Conservation (phyloP, 2,888 invertebrate genomes). For the Hirtodrosophila histrioides region DNA sequence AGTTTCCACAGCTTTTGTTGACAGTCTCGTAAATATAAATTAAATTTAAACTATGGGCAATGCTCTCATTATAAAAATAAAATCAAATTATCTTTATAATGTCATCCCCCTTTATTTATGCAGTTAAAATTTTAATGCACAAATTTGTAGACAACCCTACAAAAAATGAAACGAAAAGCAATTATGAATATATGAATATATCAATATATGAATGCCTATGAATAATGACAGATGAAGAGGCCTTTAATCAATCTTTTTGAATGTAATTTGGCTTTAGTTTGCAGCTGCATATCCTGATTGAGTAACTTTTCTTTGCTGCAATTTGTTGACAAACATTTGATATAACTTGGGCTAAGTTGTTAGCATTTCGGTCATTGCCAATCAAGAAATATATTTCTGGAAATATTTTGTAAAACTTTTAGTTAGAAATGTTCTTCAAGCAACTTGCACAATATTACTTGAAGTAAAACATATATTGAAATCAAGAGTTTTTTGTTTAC, state of each 20-base stretch:
- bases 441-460: neutral
- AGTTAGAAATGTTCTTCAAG: neutral
- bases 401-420: neutral
- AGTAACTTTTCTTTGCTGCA: conserved; percentile 21
- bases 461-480: neutral
- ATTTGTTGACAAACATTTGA: conserved; percentile 18
- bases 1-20: too few species aligned
- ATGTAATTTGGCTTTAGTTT: conserved; percentile 1
- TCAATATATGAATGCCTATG: conserved; percentile 22
- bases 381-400: conserved; percentile 29
- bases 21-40: neutral
- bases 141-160: conserved; percentile 8
- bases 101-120: too few species aligned
- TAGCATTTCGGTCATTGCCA: conserved; percentile 7
- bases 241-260: conserved; percentile 4
- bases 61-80: too few species aligned
- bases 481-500: neutral
- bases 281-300: conserved; percentile 22
- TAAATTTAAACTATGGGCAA: too few species aligned
- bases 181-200: neutral
- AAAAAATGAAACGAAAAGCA: neutral
- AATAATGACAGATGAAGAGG: conserved; percentile 30
- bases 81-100: too few species aligned
- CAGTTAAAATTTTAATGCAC: neutral
- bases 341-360: conserved; percentile 10